Evolutionary conservation across 2,888 invertebrate species (phyloP), one percentile per base, ranked within the genome.

Genomic region (Eupithecia inturbata): DNA sequence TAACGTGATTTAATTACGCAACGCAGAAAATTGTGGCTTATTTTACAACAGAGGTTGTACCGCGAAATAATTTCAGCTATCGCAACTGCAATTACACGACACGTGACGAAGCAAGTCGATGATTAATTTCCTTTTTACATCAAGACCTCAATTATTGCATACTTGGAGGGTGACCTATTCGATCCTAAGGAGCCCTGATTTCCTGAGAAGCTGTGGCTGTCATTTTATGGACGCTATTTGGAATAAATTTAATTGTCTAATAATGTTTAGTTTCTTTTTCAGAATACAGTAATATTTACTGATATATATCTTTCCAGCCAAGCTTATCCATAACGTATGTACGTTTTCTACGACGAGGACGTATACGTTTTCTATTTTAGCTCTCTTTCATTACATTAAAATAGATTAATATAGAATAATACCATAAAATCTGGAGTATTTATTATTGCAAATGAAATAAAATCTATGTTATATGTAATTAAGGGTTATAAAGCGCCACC

Each of bases 51-150:
- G 53, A 83, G 79, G 82, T 74, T 70, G 77, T 67, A 77, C 77
- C 79, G 79, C 79, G 78, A 83, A 81, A 81, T 81, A 81, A 84
- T 80, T 82, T 82, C 78, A 82, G 78, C 80, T 78, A 82, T 84
- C 75, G 78, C 57, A 79, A 72, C 79, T 78, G 74, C 80, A 75
- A 84, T 84, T 83, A 85, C 79, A 75, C 72, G 81, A 85, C 86
- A 86, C 87, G 87, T 86, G 85, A 86, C 82, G 81, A 75, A 77
- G 68, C 64, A 73, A 78, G 80, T 80, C 80, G 81, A 81, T 81
- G 82, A 84, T 88, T 84, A 83, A 85, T 86, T 81, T 83, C 79
- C 78, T 83, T 87, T 86, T 84, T 80, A 80, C 81, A 81, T 80
- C 81, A 80, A 77, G 80, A 77, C 82, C 81, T 81, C 85, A 85